Conservation (phyloP, 2,888 invertebrate species). For the Aromia moschata region DNA sequence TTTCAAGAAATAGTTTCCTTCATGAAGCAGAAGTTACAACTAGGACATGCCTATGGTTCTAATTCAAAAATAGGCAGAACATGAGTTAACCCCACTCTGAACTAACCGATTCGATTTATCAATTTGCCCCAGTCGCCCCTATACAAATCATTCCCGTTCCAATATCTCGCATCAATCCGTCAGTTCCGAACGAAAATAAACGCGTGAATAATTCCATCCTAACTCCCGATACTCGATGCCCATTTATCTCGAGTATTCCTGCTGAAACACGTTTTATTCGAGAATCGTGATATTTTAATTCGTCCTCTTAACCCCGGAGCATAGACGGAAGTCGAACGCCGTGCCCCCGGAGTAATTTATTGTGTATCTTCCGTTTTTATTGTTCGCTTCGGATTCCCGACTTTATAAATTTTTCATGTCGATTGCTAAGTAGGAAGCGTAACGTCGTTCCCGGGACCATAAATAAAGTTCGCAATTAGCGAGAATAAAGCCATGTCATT, state of each 20-base stretch:
- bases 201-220: not conserved
- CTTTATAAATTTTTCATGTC: slow-evolving; percentile 29
- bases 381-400: slow-evolving; percentile 14
- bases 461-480: slow-evolving; percentile 51
- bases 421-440: slow-evolving; percentile 26
- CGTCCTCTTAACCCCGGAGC: slow-evolving; percentile 5
- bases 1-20: too few relatives aligned
- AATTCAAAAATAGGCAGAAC: too few relatives aligned
- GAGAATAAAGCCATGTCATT: slow-evolving; percentile 47
- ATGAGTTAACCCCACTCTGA: too few relatives aligned
- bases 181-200: too few relatives aligned
- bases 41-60: too few relatives aligned
- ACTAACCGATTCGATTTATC: too few relatives aligned
- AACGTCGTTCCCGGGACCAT: slow-evolving; percentile 33
- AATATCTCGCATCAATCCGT: too few relatives aligned
- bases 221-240: not conserved
- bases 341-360: slow-evolving; percentile 16
- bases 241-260: slow-evolving; percentile 6
- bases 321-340: slow-evolving; percentile 6
- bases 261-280: slow-evolving; percentile 9
- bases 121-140: too few relatives aligned
- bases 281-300: slow-evolving; percentile 13
- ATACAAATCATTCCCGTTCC: too few relatives aligned
- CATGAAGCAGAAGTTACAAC: too few relatives aligned
- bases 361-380: slow-evolving; percentile 5